Evolutionary conservation across 2,113 vertebrate genomes (phyloP).

Genomic region (Cyanoliseus patagonus): DNA sequence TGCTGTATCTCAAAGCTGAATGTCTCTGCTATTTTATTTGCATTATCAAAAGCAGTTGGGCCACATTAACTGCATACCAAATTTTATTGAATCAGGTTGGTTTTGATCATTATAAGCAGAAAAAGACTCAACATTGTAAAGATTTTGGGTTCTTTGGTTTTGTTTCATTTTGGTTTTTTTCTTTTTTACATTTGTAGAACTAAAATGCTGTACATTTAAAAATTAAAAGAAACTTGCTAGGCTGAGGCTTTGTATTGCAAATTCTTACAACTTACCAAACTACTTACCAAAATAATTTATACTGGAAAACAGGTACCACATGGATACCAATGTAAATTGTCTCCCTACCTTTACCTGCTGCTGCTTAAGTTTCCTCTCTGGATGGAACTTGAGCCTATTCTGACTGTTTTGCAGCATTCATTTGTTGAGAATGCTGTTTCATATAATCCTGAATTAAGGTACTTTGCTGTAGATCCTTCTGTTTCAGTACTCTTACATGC

Average conservation of each 20-base stretch:
- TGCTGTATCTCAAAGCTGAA: not conserved
- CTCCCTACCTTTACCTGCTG: not conserved
- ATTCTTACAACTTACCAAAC: conserved; percentile 42
- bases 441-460: not conserved
- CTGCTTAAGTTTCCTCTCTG: not conserved
- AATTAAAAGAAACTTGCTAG: conserved; percentile 70
- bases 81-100: conserved; percentile 39
- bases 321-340: not conserved
- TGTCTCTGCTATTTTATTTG: conserved; percentile 13
- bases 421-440: not conserved
- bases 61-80: conserved; percentile 25
- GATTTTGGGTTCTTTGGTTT: not conserved
- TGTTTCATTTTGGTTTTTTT: not conserved
- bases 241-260: conserved; percentile 67
- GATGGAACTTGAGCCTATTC: not conserved
- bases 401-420: not conserved
- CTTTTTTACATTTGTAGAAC: conserved; percentile 64
- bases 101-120: conserved; percentile 19
- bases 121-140: conserved; percentile 42
- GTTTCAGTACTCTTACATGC: not conserved
- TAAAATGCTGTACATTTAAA: conserved; percentile 69
- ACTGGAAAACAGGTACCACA: not conserved
- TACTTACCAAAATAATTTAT: not conserved
- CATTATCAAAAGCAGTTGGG: conserved; percentile 2
- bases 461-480: not conserved